Percentiles rank a stretch among this genome's conserved stretches.
Conservation (phyloP, 2,113 vertebrate genomes). For the Hippocampus barbouri region DNA sequence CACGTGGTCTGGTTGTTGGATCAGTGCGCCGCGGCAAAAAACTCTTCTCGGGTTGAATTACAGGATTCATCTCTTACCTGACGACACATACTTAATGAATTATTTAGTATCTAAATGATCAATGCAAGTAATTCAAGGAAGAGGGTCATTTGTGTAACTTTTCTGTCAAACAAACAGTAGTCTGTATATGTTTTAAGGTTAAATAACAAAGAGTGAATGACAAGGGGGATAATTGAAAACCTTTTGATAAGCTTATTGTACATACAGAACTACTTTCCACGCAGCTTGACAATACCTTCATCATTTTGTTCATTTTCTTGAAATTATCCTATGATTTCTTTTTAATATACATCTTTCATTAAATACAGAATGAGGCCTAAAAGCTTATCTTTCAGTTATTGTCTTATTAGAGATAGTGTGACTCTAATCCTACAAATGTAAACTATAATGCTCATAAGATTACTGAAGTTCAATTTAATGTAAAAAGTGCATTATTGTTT, state of each 20-base stretch:
- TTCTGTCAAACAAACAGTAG: constrained; percentile 91
- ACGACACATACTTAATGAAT: constrained; percentile 77
- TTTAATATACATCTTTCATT: constrained; percentile 17
- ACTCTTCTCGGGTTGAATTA: constrained; percentile 83
- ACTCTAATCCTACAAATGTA: neutral
- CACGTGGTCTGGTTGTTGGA: constrained; percentile 48
- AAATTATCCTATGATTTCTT: constrained; percentile 68
- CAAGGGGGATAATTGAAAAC: constrained; percentile 82
- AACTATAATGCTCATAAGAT: neutral
- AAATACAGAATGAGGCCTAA: constrained; percentile 30
- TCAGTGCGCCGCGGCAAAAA: constrained; percentile 60
- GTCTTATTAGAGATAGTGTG: neutral
- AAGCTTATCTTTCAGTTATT: neutral
- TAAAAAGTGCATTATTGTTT: neutral
- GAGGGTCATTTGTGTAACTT: constrained; percentile 92
- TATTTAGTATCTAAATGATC: constrained; percentile 91
- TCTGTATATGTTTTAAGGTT: constrained; percentile 88
- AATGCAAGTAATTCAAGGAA: constrained; percentile 67
- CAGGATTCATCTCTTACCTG: constrained; percentile 76
- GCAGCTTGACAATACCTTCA: constrained; percentile 67
- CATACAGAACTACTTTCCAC: constrained; percentile 85
- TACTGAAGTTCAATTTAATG: neutral
- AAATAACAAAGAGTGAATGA: constrained; percentile 53
- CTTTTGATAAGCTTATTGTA: constrained; percentile 83
- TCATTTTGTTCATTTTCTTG: constrained; percentile 36